Evolutionary conservation across 2,888 invertebrate genomes (phyloP).

Genomic region (Epinotia bilunana): DNA sequence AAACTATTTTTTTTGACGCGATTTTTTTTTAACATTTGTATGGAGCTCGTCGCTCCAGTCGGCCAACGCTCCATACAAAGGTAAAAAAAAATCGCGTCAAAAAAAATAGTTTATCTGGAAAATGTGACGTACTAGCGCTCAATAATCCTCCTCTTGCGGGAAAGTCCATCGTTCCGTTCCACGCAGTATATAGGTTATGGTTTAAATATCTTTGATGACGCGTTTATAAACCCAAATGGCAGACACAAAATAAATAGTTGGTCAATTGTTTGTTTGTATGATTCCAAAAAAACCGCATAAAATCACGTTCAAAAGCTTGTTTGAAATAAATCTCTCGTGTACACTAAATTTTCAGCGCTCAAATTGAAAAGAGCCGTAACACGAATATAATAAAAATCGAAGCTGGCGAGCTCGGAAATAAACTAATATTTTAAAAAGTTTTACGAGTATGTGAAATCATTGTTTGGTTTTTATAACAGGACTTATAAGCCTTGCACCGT

Average conservation of each 20-base stretch:
- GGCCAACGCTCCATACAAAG: too few species aligned
- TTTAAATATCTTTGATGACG: neutral
- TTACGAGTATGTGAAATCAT: neutral
- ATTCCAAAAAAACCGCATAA: slow-evolving; percentile 3
- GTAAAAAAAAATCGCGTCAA: too few species aligned
- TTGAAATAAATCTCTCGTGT: slow-evolving; percentile 17
- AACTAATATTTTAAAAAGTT: slow-evolving; percentile 22
- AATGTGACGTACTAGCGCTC: too few species aligned
- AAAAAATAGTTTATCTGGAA: too few species aligned
- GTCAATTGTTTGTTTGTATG: neutral
- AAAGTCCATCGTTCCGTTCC: too few species aligned
- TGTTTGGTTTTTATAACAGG: neutral
- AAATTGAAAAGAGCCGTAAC: slow-evolving; percentile 36
- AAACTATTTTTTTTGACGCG: too few species aligned
- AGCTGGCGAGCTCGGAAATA: neutral
- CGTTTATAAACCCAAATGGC: neutral
- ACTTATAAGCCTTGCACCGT: neutral
- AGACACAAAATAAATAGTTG: neutral
- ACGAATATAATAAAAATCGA: slow-evolving; percentile 29
- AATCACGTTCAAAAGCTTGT: slow-evolving; percentile 8
- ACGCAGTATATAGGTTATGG: too few species aligned
- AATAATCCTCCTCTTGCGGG: too few species aligned
- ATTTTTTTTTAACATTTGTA: too few species aligned
- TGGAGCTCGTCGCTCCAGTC: too few species aligned
- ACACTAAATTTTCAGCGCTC: slow-evolving; percentile 20